phyloP scores from a whole-genome alignment of 2,113 vertebrate genomes.

The Chitala chitala region DNA sequence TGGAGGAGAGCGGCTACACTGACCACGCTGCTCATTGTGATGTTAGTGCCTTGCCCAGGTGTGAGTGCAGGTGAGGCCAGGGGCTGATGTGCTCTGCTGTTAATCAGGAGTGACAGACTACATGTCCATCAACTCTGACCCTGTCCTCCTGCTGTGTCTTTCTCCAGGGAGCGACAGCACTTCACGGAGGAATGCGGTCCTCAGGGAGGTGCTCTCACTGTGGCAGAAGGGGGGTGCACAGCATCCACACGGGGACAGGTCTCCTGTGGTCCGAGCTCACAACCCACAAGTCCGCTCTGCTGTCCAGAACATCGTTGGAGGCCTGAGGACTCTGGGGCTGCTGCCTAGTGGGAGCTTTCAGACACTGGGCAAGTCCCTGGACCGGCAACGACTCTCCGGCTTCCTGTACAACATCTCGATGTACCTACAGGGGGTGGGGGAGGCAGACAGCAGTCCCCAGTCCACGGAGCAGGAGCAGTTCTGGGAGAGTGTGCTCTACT shows the following conservation, averaged over 20 bases:
- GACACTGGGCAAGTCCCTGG: conserved; percentile 52
- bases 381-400: conserved; percentile 63
- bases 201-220: conserved; percentile 58
- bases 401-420: conserved; percentile 80
- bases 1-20: conserved; percentile 39
- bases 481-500: conserved; percentile 65
- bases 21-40: conserved; percentile 43
- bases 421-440: conserved; percentile 73
- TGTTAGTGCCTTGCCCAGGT: conserved; percentile 44
- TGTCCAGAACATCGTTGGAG: conserved; percentile 57
- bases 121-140: background rate
- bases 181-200: conserved; percentile 44
- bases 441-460: conserved; percentile 48
- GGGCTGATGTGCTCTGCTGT: background rate
- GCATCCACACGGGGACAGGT: conserved; percentile 35
- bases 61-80: conserved; percentile 52
- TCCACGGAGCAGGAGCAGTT: conserved; percentile 49
- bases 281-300: conserved; percentile 49
- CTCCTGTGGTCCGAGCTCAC: conserved; percentile 31
- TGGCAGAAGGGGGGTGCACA: conserved; percentile 47
- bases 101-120: background rate
- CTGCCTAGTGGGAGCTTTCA: conserved; percentile 49
- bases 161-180: conserved; percentile 39
- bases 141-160: background rate
- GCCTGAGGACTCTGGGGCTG: conserved; percentile 59